These are phyloP conservation scores for Rhagoletis pomonella DNA, from an alignment of 1,140 invertebrate genomes.

Conservation along the genomic window DNA sequence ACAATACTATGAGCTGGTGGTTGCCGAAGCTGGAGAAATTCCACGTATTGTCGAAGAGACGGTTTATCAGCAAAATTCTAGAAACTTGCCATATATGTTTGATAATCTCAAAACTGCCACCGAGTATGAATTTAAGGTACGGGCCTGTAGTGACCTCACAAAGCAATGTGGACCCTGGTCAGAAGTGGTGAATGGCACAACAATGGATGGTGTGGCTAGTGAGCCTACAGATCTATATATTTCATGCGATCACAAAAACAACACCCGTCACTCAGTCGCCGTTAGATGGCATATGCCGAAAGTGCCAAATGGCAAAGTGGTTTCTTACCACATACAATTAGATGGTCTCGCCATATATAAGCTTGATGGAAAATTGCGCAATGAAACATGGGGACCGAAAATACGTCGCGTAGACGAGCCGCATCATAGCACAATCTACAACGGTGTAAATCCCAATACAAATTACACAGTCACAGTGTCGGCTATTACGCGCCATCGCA, in stretches of 20 bases:
- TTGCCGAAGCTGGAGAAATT: constrained; percentile 77
- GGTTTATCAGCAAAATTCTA: constrained; percentile 78
- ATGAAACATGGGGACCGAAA: constrained; percentile 78
- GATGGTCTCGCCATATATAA: constrained; percentile 78
- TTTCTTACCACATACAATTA: constrained; percentile 77
- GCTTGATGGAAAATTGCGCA: constrained; percentile 76
- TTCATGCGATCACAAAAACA: constrained; percentile 80
- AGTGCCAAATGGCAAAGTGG: constrained; percentile 84
- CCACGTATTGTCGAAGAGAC: constrained; percentile 77
- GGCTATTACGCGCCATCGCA: constrained; percentile 83
- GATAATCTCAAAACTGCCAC: constrained; percentile 84
- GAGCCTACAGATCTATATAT: constrained; percentile 77
- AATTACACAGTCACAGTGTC: constrained; percentile 84
- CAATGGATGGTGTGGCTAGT: constrained; percentile 83
- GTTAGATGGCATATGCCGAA: constrained; percentile 80
- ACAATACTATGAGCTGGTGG: constrained; percentile 84
- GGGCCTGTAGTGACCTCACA: constrained; percentile 86
- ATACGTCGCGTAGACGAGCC: constrained; percentile 77
- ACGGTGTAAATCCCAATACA: constrained; percentile 83
- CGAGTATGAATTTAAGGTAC: constrained; percentile 84
- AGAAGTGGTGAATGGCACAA: constrained; percentile 83
- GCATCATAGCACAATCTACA: constrained; percentile 66
- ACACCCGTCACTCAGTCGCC: constrained; percentile 79
- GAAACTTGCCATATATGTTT: constrained; percentile 84
- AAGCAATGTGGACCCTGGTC: constrained; percentile 85